Evolutionary conservation across 2,888 invertebrate species (phyloP).

Genomic region (Aphidius colemani): DNA sequence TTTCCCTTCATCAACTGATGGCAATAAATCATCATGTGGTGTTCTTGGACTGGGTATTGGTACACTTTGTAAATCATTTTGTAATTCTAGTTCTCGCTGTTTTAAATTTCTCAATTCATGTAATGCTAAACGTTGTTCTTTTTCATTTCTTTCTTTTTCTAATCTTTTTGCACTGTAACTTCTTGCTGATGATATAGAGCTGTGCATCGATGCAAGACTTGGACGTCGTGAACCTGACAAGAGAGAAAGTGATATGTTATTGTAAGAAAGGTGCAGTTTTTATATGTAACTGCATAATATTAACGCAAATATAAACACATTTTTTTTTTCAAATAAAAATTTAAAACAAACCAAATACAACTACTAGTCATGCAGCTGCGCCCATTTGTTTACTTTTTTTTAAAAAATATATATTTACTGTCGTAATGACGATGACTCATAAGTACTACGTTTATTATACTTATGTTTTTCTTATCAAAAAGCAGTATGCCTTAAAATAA

Average conservation of each 20-base stretch:
- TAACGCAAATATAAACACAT: neutral
- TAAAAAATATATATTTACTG: neutral
- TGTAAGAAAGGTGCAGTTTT: conserved; percentile 9
- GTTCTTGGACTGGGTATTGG: conserved; percentile 79
- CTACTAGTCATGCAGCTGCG: conserved; percentile 15
- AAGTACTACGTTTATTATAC: no score
- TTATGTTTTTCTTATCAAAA: neutral
- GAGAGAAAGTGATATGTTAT: conserved; percentile 26
- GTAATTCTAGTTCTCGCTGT: conserved; percentile 66
- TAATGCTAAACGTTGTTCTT: conserved; percentile 77
- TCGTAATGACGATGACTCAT: no score
- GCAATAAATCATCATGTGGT: conserved; percentile 82
- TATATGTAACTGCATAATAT: conserved; percentile 4
- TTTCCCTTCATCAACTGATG: conserved; percentile 79
- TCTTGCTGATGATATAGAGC: conserved; percentile 80
- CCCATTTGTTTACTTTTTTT: neutral
- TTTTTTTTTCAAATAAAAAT: neutral
- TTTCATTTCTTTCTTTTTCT: conserved; percentile 81
- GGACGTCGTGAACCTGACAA: conserved; percentile 81
- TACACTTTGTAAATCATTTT: conserved; percentile 57
- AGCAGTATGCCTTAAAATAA: neutral
- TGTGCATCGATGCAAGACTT: conserved; percentile 84
- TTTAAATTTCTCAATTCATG: conserved; percentile 74
- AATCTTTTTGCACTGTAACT: conserved; percentile 81
- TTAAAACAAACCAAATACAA: conserved; percentile 7